Base-by-base conservation (phyloP, 2,113 vertebrate species). In the Meles meles region DNA sequence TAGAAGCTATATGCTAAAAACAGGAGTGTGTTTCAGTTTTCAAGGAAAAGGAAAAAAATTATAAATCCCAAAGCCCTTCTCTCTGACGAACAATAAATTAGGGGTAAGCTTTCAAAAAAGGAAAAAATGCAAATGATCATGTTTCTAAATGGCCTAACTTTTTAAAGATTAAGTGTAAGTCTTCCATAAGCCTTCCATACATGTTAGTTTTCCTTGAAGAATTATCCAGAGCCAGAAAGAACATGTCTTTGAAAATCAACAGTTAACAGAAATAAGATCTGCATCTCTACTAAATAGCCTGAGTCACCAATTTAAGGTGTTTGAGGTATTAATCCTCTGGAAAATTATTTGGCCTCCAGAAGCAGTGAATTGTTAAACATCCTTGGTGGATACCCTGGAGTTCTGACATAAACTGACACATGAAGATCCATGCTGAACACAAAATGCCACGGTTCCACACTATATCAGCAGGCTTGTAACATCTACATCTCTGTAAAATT, bases 401-500 rank as follows among this genome's bases (percentile, higher is more conserved):
- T 87, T 97, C 65, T 69, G 3, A 79, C 17, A 34, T 8, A 12
- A 96, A 77, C 61, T 37, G 0, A 89, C 6, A 0, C 0, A 3
- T 6, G 52, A 93, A 91, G 82, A 71, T 98, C 80, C 39, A 71
- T 0, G 0, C 12, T 10, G 42, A 97, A 88, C 92, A 88, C 91
- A 95, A 71, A 94, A 97, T 96, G 95, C 71, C 67, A 42, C 74
- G 15, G 2, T 89, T 94, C 65, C 0, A 0, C 65, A 79, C 0
- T 27, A 88, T 37, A 98, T 80, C 97, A 98, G 90, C 95, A 98
- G 92, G 61, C 77, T 93, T 96, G 34, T 52, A 94, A 97, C 77
- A 97, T 97, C 96, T 42, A 0, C 95, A 93, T 92, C 59, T 94
- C 87, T 23, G 55, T 97, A 79, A 63, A 97, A 94, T 94, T 98